Evolutionary conservation across 2,888 invertebrate species (phyloP).

Genomic region (Tridacna gigas): DNA sequence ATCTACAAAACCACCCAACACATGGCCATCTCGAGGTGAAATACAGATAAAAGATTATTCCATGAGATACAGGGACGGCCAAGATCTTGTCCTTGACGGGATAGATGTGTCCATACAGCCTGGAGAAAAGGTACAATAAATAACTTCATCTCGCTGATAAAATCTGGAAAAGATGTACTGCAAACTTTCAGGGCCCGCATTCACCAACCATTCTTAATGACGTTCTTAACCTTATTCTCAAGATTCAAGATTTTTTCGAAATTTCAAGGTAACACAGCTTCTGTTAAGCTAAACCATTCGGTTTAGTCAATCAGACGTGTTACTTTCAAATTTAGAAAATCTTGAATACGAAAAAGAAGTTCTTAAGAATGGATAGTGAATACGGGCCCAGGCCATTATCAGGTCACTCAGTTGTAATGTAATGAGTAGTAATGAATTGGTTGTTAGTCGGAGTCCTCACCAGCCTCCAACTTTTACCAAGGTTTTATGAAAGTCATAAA

Average conservation of each 20-base stretch:
- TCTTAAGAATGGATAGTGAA: too few species aligned
- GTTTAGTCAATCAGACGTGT: too few species aligned
- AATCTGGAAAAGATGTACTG: not conserved
- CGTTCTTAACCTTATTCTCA: too few species aligned
- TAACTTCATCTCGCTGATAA: not conserved
- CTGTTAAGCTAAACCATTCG: too few species aligned
- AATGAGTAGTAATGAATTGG: not conserved
- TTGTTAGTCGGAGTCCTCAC: not conserved
- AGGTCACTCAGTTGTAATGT: not conserved
- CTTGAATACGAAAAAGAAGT: too few species aligned
- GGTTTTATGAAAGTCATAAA: too few species aligned
- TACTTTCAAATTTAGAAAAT: too few species aligned
- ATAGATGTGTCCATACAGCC: slow-evolving; percentile 44
- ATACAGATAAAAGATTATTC: slow-evolving; percentile 38
- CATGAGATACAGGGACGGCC: slow-evolving; percentile 46
- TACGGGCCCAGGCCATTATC: not conserved
- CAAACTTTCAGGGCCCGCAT: not conserved
- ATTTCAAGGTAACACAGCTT: too few species aligned
- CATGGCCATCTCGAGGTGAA: slow-evolving; percentile 42
- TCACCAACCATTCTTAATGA: too few species aligned
- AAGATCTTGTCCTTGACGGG: slow-evolving; percentile 43
- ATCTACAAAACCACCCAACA: slow-evolving; percentile 4
- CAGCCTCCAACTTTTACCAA: not conserved
- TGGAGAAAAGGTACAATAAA: slow-evolving; percentile 47
- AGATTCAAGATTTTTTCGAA: too few species aligned